phyloP scores from a whole-genome alignment of 2,888 invertebrate genomes.

The Candidula unifasciata region DNA sequence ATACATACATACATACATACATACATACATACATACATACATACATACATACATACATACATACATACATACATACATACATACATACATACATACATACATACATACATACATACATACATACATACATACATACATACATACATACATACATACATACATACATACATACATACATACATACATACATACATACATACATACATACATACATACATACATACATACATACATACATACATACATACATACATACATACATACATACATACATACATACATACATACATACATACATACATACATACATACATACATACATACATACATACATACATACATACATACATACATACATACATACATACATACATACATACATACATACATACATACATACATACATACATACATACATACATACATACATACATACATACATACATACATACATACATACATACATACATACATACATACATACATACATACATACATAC shows the following conservation, averaged over 20 bases:
- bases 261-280: too few relatives aligned
- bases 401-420: neutral
- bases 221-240: neutral
- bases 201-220: neutral
- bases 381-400: too few relatives aligned
- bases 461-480: too few relatives aligned
- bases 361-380: too few relatives aligned
- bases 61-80: too few relatives aligned
- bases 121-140: neutral
- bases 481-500: too few relatives aligned
- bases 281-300: too few relatives aligned
- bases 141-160: too few relatives aligned
- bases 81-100: neutral
- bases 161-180: too few relatives aligned
- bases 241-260: too few relatives aligned
- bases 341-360: neutral
- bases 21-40: too few relatives aligned
- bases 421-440: neutral
- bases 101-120: neutral
- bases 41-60: too few relatives aligned
- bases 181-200: neutral
- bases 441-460: neutral
- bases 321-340: neutral
- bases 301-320: neutral
- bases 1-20: neutral